Conservation (phyloP, 2,888 invertebrate genomes). For the Anodontia alba region DNA sequence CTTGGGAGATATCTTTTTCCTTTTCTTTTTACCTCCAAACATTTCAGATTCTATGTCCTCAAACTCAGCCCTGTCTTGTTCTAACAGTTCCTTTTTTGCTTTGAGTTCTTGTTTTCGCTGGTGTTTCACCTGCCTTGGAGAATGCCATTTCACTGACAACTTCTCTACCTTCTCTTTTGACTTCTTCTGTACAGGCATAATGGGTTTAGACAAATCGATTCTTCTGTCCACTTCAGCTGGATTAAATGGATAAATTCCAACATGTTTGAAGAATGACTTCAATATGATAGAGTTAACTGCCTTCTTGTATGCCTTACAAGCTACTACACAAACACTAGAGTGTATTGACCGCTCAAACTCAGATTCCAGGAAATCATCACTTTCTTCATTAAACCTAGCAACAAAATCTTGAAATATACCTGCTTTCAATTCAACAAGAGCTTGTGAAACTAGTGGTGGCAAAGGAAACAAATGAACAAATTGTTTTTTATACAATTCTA, state of each 20-base stretch:
- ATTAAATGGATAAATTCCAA: constrained; percentile 55
- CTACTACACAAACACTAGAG: constrained; percentile 59
- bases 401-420: constrained; percentile 55
- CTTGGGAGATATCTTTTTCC: constrained; percentile 20
- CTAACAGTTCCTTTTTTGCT: background rate
- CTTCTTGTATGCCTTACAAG: constrained; percentile 56
- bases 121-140: background rate
- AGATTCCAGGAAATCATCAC: constrained; percentile 46
- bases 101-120: background rate
- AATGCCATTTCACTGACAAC: constrained; percentile 1
- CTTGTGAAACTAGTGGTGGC: constrained; percentile 52
- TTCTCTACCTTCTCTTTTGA: background rate
- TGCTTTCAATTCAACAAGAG: constrained; percentile 36
- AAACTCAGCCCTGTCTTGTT: constrained; percentile 39
- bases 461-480: constrained; percentile 58
- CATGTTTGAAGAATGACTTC: constrained; percentile 45
- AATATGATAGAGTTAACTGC: constrained; percentile 38
- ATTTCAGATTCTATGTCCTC: constrained; percentile 51
- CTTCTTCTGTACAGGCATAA: constrained; percentile 12
- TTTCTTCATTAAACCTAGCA: constrained; percentile 40
- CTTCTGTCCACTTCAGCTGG: constrained; percentile 53
- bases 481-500: constrained; percentile 54
- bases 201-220: constrained; percentile 45
- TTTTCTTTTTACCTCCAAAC: constrained; percentile 28
- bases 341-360: constrained; percentile 50